Base-by-base conservation (phyloP, 30 jellyfish, hydroid and myxozoan species). In the Nemopilema nomurai region DNA sequence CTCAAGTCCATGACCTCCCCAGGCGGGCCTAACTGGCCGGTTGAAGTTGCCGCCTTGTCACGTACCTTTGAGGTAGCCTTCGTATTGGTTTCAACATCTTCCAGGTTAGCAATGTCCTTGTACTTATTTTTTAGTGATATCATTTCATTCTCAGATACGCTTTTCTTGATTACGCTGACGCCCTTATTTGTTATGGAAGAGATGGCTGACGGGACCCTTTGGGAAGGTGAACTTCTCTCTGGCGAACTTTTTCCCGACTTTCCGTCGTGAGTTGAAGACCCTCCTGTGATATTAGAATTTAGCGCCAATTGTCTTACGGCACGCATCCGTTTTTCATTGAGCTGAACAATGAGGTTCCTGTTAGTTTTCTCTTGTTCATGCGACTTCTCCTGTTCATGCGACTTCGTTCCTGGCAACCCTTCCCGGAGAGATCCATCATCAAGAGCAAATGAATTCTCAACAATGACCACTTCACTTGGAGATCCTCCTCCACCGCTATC, bases 301-400 rank as follows among this genome's bases (percentile, higher is more conserved):
- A 28, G 67, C 22, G 65, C 27, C 30, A 57, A 67, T 30, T 79
- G 80, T 67, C 24, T 79, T 25, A 57, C 88, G 8, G 80, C 88
- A 67, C 32, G 31, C 67, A 62, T 23, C 67, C 88, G 49, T 49
- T 79, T 79, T 25, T 79, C 73, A 16, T 33, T 30, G 8, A 79
- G 53, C 70, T 79, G 80, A 50, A 71, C 41, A 62, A 79, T 79
- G 4, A 79, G 78, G 28, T 79, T 80, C 63, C 67, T 49, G 50
- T 79, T 79, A 24, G 80, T 79, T 67, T 79, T 33, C 49, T 64
- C 67, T 41, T 79, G 88, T 13, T 30, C 67, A 24, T 23, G 70
- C n/a, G 67, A 57, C 51, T 32, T 67, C 0, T 52, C 82, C 23
- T 29, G 83, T 8, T 22, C 41, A 18, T 13, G 83, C 24, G 28